phyloP scores from a whole-genome alignment of 37 sponge, comb jelly and placozoan genomes.

The Agelas oroides region DNA sequence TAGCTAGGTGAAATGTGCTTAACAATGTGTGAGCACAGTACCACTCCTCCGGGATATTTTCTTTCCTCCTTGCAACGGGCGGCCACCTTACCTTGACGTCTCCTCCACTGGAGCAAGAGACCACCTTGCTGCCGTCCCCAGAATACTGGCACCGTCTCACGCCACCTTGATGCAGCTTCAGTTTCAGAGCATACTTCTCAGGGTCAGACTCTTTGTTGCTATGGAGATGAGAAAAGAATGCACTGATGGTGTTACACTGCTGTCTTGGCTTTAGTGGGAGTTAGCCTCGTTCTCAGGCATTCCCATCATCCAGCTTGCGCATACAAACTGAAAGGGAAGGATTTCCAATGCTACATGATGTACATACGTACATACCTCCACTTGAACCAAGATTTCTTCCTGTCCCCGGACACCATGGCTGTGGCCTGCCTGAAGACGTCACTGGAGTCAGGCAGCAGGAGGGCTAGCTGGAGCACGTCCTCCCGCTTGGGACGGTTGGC shows the following conservation, averaged over 20 bases:
- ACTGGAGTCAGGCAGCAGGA: slow-evolving; percentile 33
- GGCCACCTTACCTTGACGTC: slow-evolving; percentile 38
- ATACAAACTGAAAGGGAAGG: too few species aligned
- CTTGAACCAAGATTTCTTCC: slow-evolving; percentile 33
- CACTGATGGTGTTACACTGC: too few species aligned
- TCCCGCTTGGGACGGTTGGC: slow-evolving; percentile 23
- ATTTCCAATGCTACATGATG: too few species aligned
- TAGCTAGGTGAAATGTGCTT: too few species aligned
- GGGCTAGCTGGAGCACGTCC: slow-evolving; percentile 46
- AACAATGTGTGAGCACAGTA: too few species aligned
- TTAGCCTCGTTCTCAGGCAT: too few species aligned
- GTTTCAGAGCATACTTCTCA: slow-evolving; percentile 55
- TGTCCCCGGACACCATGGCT: background rate
- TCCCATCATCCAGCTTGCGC: too few species aligned
- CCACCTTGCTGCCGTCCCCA: slow-evolving; percentile 34
- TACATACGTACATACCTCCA: slow-evolving; percentile 53
- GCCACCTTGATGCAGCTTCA: slow-evolving; percentile 34
- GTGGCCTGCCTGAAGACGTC: slow-evolving; percentile 41
- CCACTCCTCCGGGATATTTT: too few species aligned
- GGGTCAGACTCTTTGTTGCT: slow-evolving; percentile 63
- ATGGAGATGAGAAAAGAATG: background rate
- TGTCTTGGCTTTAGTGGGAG: too few species aligned
- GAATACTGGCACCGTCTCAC: slow-evolving; percentile 47
- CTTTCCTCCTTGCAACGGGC: too few species aligned
- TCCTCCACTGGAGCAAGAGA: slow-evolving; percentile 31